phyloP scores from a whole-genome alignment of 2,113 vertebrate species.

The Tonatia bakeri region DNA sequence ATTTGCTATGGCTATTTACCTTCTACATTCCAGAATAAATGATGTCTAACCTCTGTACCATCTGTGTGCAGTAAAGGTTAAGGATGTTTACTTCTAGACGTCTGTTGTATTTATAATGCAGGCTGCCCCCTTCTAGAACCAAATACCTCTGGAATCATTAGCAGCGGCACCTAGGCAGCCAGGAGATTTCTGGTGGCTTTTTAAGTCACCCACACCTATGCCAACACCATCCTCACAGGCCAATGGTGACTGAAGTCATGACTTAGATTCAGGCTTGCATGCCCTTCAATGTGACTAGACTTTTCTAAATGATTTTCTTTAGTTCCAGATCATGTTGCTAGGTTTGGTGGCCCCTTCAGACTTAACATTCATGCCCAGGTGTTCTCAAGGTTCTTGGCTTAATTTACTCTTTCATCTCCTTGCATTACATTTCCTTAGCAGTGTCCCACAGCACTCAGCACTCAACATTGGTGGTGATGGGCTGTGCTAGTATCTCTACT shows the following conservation, averaged over 20 bases:
- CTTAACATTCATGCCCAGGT: not conserved
- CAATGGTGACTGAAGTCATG: not conserved
- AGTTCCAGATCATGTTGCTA: not conserved
- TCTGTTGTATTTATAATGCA: slow-evolving; percentile 40
- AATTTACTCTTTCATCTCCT: not conserved
- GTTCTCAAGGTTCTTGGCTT: not conserved
- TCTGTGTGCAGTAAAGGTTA: slow-evolving; percentile 47
- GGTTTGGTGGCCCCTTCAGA: not conserved
- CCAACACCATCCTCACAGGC: not conserved
- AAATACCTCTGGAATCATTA: not conserved
- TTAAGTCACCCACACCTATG: not conserved
- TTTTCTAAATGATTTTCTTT: not conserved
- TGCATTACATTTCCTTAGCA: not conserved
- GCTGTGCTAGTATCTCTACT: not conserved
- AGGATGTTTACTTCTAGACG: slow-evolving; percentile 7
- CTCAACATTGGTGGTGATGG: not conserved
- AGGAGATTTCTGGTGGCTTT: not conserved
- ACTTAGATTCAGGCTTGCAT: fast-evolving
- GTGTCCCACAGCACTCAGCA: not conserved
- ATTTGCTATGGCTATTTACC: slow-evolving; percentile 46
- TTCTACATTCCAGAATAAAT: slow-evolving; percentile 59
- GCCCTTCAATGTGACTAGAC: not conserved
- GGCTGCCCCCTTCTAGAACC: slow-evolving; percentile 29
- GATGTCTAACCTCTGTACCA: slow-evolving; percentile 45
- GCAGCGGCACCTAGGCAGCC: not conserved